Conservation (phyloP, 2,113 vertebrate species). For the Phylloscopus whistleri region DNA sequence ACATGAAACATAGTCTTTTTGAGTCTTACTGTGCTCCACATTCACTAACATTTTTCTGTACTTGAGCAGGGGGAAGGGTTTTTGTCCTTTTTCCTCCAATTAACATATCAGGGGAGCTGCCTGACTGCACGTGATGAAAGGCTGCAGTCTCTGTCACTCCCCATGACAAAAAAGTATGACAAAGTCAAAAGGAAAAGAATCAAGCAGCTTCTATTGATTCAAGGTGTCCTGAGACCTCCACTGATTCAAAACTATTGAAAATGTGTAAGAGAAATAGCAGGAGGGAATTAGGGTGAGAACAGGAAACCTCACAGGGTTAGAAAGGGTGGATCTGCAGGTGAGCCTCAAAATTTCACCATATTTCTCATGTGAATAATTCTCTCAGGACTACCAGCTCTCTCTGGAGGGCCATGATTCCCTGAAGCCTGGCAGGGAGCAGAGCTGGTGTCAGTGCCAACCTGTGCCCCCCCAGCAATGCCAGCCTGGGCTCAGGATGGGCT, state of each 20-base stretch:
- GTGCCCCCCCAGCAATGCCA: neutral
- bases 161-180: neutral
- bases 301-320: neutral
- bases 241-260: neutral
- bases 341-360: neutral
- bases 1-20: neutral
- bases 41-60: neutral
- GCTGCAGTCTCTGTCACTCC: neutral
- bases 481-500: rapidly evolving
- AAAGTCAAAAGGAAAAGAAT: neutral
- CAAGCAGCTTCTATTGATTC: neutral
- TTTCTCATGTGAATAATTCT: neutral
- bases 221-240: neutral
- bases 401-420: neutral
- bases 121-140: neutral
- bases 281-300: neutral
- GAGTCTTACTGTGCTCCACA: neutral
- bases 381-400: neutral
- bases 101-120: neutral
- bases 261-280: neutral
- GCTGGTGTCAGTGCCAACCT: neutral
- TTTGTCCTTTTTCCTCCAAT: neutral
- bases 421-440: rapidly evolving
- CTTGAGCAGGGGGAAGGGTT: neutral
- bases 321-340: neutral